Conservation (phyloP, 2,888 invertebrate genomes). For the Steinernema carpocapsae region DNA sequence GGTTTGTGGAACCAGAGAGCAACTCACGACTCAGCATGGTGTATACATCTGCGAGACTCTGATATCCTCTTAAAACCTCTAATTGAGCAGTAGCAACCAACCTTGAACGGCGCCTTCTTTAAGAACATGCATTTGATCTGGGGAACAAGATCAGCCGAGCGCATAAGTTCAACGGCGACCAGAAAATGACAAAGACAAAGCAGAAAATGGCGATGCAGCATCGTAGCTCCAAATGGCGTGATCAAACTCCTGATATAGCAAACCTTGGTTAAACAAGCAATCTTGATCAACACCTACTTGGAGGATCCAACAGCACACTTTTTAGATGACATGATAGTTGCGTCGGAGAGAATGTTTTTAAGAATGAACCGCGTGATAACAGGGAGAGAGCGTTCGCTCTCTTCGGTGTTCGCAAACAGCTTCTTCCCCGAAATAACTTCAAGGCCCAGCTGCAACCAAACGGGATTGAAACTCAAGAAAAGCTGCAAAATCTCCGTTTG, state of each 20-base stretch:
- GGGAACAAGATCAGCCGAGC: background rate
- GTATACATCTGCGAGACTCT: background rate
- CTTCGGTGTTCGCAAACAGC: background rate
- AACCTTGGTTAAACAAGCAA: background rate
- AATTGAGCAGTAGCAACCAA: background rate
- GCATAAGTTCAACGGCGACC: slow-evolving; percentile 1
- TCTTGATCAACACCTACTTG: background rate
- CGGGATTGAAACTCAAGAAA: background rate
- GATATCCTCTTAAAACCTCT: background rate
- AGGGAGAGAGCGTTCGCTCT: background rate
- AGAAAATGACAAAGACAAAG: background rate
- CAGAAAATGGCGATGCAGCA: background rate
- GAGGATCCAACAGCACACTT: background rate
- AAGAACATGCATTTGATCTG: background rate
- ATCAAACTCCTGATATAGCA: slow-evolving; percentile 1
- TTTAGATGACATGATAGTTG: background rate
- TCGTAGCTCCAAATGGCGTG: background rate
- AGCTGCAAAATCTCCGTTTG: slow-evolving; percentile 2
- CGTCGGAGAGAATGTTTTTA: background rate
- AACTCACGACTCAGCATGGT: background rate
- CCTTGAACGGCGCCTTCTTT: background rate
- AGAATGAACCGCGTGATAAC: background rate
- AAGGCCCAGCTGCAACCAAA: background rate
- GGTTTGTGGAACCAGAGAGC: slow-evolving; percentile 3
- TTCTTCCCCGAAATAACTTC: background rate